Base-by-base conservation (phyloP, 2,113 vertebrate genomes). In the Brachypteracias leptosomus region DNA sequence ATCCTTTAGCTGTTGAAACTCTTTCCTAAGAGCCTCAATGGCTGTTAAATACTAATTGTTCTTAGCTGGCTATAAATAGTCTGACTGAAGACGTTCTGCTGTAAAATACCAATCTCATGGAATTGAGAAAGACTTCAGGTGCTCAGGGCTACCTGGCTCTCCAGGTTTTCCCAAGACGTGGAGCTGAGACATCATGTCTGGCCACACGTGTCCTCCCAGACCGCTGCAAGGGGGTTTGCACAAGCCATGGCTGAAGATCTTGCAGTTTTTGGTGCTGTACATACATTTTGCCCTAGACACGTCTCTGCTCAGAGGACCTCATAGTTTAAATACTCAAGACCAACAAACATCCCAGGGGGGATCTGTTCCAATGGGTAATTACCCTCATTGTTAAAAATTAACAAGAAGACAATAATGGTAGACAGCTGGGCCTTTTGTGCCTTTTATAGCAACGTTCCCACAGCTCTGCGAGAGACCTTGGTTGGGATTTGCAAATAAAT, bases 351-450 rank as follows among this genome's bases (percentile, higher is more conserved):
- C 80, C 95, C 57, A 2, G 57, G 80, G 38, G 8, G 20, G 26
- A 89, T 76, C 84, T 91, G 74, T 72, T 95, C 93, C 91, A 91
- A 24, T 75, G 94, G 87, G 70, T 92, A 95, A 91, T 94, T 96
- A 90, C 84, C 71, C 66, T 93, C 88, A 94, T 96, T 96, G 95
- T 96, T 95, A 97, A 95, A 95, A 96, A 95, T 92, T 96, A 95
- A 97, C 93, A 89, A 91, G 81, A 93, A 95, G 94, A 96, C 91
- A 96, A 94, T 96, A 95, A 96, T 93, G 1, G 6, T 54, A 96
- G 93, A 82, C 95, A 96, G 93, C 87, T 93, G 89, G 31, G 89
- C 62, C 71, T 72, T 91, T 87, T 5, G 2, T 95, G 91, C 88
- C 93, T 97, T 94, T 95, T 96, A 95, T 88, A 96, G 95, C 87